These are phyloP conservation scores for Petrocephalus schoutedeni DNA, from an alignment of 2,797 vertebrate genomes.

Conservation along the genomic window DNA sequence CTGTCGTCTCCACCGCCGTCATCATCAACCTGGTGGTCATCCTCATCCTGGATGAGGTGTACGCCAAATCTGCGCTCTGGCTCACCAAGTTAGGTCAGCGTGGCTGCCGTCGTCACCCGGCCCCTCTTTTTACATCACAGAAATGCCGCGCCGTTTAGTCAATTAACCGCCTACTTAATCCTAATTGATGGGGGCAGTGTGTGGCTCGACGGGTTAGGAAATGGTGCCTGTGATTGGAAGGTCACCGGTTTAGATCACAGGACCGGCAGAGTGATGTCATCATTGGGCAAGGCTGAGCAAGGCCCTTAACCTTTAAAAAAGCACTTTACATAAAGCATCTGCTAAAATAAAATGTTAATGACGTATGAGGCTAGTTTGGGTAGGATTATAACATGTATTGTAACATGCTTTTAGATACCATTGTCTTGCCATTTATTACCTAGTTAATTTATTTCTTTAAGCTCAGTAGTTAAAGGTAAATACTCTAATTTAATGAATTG, in stretches of 20 bases:
- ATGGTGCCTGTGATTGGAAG: background rate
- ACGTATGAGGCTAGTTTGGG: background rate
- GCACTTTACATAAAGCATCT: background rate
- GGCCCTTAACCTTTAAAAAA: background rate
- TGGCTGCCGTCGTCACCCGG: background rate
- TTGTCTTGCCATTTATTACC: background rate
- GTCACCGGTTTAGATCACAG: background rate
- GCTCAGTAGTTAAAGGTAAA: background rate
- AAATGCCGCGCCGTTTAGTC: background rate
- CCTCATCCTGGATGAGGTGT: conserved; percentile 92
- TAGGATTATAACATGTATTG: background rate
- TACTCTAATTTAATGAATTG: background rate
- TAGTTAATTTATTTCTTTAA: background rate
- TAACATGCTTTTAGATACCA: background rate
- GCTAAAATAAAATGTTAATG: background rate
- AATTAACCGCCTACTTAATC: background rate
- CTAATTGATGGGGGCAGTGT: background rate
- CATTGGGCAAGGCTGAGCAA: background rate
- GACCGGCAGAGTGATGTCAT: background rate
- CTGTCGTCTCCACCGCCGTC: conserved; percentile 86
- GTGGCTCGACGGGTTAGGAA: background rate
- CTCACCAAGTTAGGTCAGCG: conserved; percentile 79
- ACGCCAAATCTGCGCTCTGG: conserved; percentile 80
- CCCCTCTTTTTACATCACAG: background rate
- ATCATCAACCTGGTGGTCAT: conserved; percentile 94